Evolutionary conservation across 2,888 invertebrate genomes (phyloP), one percentile per base, ranked within the genome.

Genomic region (Amblyjoppa fuscipennis): DNA sequence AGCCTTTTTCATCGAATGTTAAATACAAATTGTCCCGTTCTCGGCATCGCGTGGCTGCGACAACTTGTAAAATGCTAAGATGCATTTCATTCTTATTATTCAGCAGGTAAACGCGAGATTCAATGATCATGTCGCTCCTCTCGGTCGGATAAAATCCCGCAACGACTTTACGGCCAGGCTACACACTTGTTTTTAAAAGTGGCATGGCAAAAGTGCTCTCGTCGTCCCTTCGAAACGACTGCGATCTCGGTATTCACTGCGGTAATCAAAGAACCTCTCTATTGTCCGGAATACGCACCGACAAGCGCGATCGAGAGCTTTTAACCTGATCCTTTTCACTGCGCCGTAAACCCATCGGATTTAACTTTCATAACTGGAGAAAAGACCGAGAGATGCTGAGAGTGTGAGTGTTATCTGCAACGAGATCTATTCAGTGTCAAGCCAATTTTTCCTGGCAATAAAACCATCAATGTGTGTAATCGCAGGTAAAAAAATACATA

Each of bases 381-480:
- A 5, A 11, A 16, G 38, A 73, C 51, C 78, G 34, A 28, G 53
- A 31, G 11, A 59, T n/a, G 73, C 13, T 2, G 28, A 80, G 53
- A 73, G 16, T 49, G 25, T n/a, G 13, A 5, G 64, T 38, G 45
- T 31, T 49, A 66, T 41, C 59, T 25, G 68, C 34, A 45, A 64
- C 13, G 68, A 56, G 74, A 56, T 56, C 74, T 45, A 59, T 74
- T 74, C 51, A 78, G 68, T 61, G 38, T 74, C 28, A 68, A 61
- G 31, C 61, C 20, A 71, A 77, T 13, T 64, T 69, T 61, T 16
- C 49, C 49, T 38, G 59, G 66, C 59, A 25, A 74, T 79, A 74
- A 83, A 69, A 74, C 78, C 61, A 74, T 83, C 74, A 51, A 74
- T 61, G 41, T 45, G 59, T 61, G 28, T 25, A 59, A 45, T 13